phyloP scores from a whole-genome alignment of 2,113 vertebrate genomes.

The Pseudolaguvia tuberculata region DNA sequence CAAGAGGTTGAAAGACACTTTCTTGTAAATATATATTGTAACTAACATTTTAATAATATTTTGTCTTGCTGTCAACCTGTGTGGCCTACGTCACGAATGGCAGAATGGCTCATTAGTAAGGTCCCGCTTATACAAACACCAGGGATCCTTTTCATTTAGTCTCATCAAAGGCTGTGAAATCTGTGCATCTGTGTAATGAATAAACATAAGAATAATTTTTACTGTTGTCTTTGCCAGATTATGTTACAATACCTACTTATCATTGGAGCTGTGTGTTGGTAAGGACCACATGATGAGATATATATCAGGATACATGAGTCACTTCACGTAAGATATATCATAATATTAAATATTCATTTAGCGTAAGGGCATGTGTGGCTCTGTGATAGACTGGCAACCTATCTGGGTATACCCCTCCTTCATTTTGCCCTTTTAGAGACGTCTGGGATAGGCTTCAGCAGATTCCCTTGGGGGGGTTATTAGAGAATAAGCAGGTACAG shows the following conservation, averaged over 20 bases:
- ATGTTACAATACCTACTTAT: conserved; percentile 25
- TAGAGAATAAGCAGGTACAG: too few species aligned
- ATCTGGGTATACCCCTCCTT: too few species aligned
- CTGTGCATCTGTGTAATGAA: conserved; percentile 43
- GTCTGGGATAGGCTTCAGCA: too few species aligned
- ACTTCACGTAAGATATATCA: too few species aligned
- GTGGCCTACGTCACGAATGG: conserved; percentile 26
- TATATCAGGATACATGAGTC: too few species aligned
- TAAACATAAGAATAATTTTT: conserved; percentile 46
- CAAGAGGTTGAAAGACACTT: conserved; percentile 19
- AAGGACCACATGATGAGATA: too few species aligned
- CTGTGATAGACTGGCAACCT: too few species aligned
- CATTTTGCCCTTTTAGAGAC: too few species aligned
- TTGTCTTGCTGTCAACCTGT: conserved; percentile 21
- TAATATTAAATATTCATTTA: too few species aligned
- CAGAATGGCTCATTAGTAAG: conserved; percentile 39
- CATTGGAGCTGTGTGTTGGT: background rate
- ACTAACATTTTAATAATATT: background rate
- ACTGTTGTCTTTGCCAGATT: conserved; percentile 21
- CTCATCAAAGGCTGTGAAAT: conserved; percentile 49
- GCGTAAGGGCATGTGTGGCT: too few species aligned
- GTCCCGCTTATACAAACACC: conserved; percentile 41
- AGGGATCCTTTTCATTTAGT: conserved; percentile 49
- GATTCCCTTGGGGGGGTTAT: too few species aligned
- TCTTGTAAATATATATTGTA: conserved; percentile 11